Evolutionary conservation across 1,140 invertebrate species (phyloP), one percentile per base, ranked within the genome.

Genomic region (Hyles vespertilio): DNA sequence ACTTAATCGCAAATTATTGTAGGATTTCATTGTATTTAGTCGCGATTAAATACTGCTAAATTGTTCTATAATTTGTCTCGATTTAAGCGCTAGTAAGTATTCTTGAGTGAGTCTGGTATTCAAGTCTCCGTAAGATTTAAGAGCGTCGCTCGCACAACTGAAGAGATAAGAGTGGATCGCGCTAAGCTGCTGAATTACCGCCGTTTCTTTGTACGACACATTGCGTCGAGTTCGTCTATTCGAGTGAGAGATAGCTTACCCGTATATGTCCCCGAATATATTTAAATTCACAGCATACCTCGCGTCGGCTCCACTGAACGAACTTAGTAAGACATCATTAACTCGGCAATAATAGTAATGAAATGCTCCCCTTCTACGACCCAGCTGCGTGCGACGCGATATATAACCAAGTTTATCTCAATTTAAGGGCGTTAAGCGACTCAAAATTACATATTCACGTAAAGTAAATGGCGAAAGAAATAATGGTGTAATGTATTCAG

Each of bases 61-160:
- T 77, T 72, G 77, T 74, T 69, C 72, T 69, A 69, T 72, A 74
- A 82, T 81, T 79, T 77, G 71, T 80, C 75, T 74, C 66, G 69
- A 80, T 74, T 79, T 80, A 81, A 82, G 77, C 67, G 70, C 65
- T 70, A 76, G 68, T 78, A 77, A 76, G 69, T 79, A 67, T 69
- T 70, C 68, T 60, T 71, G 53, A 76, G 64, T 65, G 67, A 71
- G 51, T 61, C 61, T 66, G 66, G 63, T 61, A 71, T 75, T 79
- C 69, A 69, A 76, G 72, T 67, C 59, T 74, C 56, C 60, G 66
- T 58, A 70, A 80, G 77, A 79, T 79, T 80, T 78, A 79, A 69
- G 66, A 77, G 67, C 70, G 70, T 72, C 69, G 59, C 56, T 76
- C 70, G 66, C 67, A 74, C 61, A 72, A 78, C 70, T 70, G 69